A percentile compares a stretch with the other conserved stretches of the same genome.
Evolutionary conservation across 1,140 invertebrate species (phyloP).

Genomic region (Diabrotica virgifera): DNA sequence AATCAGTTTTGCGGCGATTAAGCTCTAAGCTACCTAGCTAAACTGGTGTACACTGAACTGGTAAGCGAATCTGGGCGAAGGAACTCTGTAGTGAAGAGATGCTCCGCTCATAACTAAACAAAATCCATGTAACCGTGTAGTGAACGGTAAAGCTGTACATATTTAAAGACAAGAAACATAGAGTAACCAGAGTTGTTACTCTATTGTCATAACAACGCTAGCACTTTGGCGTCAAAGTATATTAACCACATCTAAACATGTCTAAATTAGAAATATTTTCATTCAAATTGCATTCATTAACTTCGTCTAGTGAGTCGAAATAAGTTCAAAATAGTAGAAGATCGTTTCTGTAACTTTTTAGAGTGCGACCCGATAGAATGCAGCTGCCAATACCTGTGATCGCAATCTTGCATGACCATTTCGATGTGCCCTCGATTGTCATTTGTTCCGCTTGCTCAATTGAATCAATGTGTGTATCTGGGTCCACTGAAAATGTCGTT

Average conservation of each 20-base stretch:
- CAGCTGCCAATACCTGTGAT: conserved; percentile 79
- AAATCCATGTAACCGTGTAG: too few species aligned
- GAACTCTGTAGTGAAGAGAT: too few species aligned
- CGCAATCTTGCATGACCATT: conserved; percentile 99
- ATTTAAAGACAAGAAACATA: too few species aligned
- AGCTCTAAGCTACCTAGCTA: too few species aligned
- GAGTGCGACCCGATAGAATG: conserved; percentile 45
- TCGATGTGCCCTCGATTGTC: conserved; percentile 98
- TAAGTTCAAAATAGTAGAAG: not conserved
- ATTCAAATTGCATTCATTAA: conserved; percentile 7
- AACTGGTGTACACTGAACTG: too few species aligned
- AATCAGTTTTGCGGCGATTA: too few species aligned
- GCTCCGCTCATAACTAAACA: too few species aligned
- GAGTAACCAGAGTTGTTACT: too few species aligned
- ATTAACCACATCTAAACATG: conserved; percentile 7
- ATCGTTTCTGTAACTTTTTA: conserved; percentile 1
- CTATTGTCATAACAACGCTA: too few species aligned
- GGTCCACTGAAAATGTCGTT: conserved; percentile 96
- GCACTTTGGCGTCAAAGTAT: too few species aligned
- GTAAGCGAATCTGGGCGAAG: too few species aligned
- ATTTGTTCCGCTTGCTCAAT: conserved; percentile 95
- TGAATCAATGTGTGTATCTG: conserved; percentile 98
- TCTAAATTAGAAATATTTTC: conserved; percentile 12
- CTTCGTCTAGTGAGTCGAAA: not conserved
- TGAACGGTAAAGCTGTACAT: too few species aligned